phyloP scores from a whole-genome alignment of 2,797 vertebrate species.

The Notolabrus celidotus region DNA sequence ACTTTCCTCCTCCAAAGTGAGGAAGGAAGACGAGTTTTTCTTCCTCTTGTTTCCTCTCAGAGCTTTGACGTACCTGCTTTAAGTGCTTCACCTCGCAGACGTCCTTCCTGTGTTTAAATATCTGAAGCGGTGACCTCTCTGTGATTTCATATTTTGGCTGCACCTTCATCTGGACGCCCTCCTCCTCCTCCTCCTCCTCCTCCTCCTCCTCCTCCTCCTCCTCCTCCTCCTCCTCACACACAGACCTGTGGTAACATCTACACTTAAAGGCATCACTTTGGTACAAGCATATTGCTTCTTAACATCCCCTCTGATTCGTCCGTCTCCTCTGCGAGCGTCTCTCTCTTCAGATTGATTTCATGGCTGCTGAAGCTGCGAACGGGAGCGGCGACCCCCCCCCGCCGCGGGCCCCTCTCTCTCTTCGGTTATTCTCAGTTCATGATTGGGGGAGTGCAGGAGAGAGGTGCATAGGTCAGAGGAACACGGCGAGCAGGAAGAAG shows the following conservation, averaged over 20 bases:
- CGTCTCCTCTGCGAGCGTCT: not conserved
- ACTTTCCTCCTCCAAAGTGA: no score
- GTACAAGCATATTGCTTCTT: slow-evolving; percentile 55
- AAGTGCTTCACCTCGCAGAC: no score
- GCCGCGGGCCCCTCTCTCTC: no score
- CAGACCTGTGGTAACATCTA: not conserved
- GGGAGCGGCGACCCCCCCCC: slow-evolving; percentile 9
- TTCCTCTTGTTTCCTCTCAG: not conserved
- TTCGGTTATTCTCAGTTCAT: slow-evolving; percentile 25
- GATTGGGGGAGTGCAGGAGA: slow-evolving; percentile 39
- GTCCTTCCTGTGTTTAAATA: no score
- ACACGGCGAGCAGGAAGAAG: slow-evolving; percentile 10
- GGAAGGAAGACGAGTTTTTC: no score
- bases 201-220: not conserved
- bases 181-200: no score
- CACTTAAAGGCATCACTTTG: slow-evolving; percentile 53
- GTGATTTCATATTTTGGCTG: slow-evolving; percentile 16
- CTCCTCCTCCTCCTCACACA: no score
- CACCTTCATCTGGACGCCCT: not conserved
- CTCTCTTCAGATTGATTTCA: not conserved
- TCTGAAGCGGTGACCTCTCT: not conserved
- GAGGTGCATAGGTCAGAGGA: slow-evolving; percentile 32
- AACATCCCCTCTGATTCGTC: slow-evolving; percentile 14
- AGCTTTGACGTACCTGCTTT: not conserved
- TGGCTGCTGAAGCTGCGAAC: not conserved